Evolutionary conservation across 2,113 vertebrate genomes (phyloP).

Genomic region (Callionymus lyra): DNA sequence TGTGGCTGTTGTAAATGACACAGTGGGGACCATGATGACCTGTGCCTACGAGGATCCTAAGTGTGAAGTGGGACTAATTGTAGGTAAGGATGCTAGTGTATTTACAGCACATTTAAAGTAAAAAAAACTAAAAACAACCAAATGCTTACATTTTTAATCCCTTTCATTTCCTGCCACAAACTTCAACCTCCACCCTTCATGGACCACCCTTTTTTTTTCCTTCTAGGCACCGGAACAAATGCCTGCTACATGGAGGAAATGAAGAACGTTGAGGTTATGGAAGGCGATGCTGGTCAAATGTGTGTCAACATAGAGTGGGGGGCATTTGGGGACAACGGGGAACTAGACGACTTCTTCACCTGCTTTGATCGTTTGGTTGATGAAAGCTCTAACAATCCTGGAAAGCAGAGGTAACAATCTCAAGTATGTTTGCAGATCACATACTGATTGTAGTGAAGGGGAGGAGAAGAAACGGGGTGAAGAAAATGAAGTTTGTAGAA

Average conservation of each 20-base stretch:
- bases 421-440: too few relatives aligned
- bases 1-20: constrained; percentile 92
- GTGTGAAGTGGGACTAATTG: constrained; percentile 92
- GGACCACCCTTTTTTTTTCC: background rate
- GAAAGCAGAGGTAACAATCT: constrained; percentile 81
- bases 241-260: constrained; percentile 99
- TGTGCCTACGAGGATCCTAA: constrained; percentile 86
- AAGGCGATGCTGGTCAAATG: constrained; percentile 83
- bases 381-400: constrained; percentile 74
- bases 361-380: constrained; percentile 80
- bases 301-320: constrained; percentile 98
- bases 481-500: too few relatives aligned
- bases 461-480: background rate
- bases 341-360: constrained; percentile 80
- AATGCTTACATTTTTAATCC: background rate
- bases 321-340: constrained; percentile 83
- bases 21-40: constrained; percentile 97
- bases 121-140: background rate
- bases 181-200: background rate
- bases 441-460: background rate
- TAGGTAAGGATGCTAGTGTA: constrained; percentile 68
- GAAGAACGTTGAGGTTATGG: constrained; percentile 84
- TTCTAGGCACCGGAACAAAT: constrained; percentile 87
- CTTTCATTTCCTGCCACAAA: background rate
- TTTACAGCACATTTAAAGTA: background rate